These are phyloP conservation scores for Crossaster papposus DNA, from an alignment of 53 echinoderm and acorn worm species.

Conservation along the genomic window DNA sequence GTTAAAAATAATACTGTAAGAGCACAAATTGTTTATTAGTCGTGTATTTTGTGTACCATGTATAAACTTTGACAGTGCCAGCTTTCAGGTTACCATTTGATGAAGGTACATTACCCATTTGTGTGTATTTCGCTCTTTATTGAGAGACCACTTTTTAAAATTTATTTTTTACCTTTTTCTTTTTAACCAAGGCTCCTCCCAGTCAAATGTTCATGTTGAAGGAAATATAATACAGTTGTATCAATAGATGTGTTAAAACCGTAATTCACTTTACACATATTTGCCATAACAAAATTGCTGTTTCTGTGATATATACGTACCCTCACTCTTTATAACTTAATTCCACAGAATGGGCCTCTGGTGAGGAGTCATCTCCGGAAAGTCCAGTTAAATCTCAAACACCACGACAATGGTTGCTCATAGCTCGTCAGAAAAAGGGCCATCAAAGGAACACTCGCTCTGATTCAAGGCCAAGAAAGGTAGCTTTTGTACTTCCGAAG, in stretches of 20 bases:
- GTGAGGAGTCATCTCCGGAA: conserved; percentile 34
- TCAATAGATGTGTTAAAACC: too few species aligned
- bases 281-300: background rate
- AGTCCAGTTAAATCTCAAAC: conserved; percentile 5
- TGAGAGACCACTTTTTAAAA: too few species aligned
- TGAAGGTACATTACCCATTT: conserved; percentile 8
- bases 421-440: background rate
- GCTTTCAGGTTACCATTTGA: conserved; percentile 54
- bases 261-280: too few species aligned
- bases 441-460: background rate
- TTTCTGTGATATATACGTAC: background rate
- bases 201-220: background rate
- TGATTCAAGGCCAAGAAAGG: background rate
- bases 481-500: background rate
- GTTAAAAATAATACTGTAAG: too few species aligned
- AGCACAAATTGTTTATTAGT: background rate
- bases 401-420: background rate
- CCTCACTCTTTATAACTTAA: background rate
- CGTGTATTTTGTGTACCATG: background rate
- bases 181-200: too few species aligned
- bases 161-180: background rate
- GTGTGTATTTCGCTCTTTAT: background rate
- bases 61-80: conserved; percentile 46
- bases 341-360: conserved; percentile 33
- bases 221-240: background rate